phyloP scores from a whole-genome alignment of 2,113 vertebrate species.

The Percina caprodes region DNA sequence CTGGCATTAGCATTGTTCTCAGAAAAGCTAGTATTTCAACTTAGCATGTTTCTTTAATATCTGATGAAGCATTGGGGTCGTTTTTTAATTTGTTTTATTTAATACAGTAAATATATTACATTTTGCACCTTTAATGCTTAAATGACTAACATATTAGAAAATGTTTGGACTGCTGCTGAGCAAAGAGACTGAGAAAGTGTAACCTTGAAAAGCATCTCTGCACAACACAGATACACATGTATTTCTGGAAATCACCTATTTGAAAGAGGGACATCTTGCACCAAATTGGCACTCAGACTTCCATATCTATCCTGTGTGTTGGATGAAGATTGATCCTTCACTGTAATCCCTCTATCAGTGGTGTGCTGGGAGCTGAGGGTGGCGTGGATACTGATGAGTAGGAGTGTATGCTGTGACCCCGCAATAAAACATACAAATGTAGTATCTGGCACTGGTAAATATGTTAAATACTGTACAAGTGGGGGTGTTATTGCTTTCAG shows the following conservation, averaged over 20 bases:
- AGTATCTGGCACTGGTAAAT: neutral
- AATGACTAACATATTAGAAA: slow-evolving; percentile 21
- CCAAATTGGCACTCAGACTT: slow-evolving; percentile 18
- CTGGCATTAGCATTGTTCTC: too few species aligned
- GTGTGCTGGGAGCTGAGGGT: slow-evolving; percentile 6
- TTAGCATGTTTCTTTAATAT: too few species aligned
- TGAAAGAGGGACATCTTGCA: slow-evolving; percentile 19
- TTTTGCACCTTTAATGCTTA: neutral
- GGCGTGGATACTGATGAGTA: neutral
- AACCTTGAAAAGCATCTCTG: slow-evolving; percentile 28
- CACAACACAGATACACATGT: slow-evolving; percentile 4
- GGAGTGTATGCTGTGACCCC: slow-evolving; percentile 7
- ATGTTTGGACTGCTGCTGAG: slow-evolving; percentile 26
- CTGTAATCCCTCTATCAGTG: slow-evolving; percentile 41
- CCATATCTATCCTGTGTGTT: slow-evolving; percentile 22
- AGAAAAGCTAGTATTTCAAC: too few species aligned
- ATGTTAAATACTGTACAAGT: neutral
- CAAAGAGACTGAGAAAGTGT: slow-evolving; percentile 23
- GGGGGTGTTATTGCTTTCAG: neutral
- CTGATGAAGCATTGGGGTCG: too few species aligned
- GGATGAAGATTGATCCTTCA: slow-evolving; percentile 37
- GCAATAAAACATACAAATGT: neutral
- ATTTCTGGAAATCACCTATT: slow-evolving; percentile 38
- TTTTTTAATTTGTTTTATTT: too few species aligned
- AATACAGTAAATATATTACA: too few species aligned